phyloP scores from a whole-genome alignment of 1,140 invertebrate genomes.

The Drosophila gunungcola region DNA sequence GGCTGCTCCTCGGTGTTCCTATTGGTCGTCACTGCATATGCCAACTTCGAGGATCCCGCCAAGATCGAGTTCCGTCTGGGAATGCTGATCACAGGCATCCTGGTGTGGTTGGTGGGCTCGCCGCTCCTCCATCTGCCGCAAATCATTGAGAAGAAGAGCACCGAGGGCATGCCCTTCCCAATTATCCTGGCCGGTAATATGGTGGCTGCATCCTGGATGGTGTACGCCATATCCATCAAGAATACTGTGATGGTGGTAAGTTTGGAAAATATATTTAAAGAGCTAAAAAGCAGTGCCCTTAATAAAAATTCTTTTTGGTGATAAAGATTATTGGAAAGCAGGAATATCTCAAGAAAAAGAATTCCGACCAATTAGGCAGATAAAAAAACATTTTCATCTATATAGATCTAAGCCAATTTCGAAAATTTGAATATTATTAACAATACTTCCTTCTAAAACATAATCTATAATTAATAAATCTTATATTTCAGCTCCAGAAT shows the following conservation, averaged over 20 bases:
- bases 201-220: conserved; percentile 90
- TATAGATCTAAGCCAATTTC: no score
- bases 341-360: no score
- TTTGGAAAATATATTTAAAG: conserved; percentile 36
- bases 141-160: conserved; percentile 91
- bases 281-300: no score
- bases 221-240: conserved; percentile 92
- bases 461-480: neutral
- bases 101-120: conserved; percentile 89
- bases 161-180: conserved; percentile 92
- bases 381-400: no score
- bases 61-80: conserved; percentile 89
- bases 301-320: no score
- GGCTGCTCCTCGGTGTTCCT: conserved; percentile 86
- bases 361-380: no score
- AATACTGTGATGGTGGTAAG: conserved; percentile 92
- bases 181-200: conserved; percentile 91
- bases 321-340: no score
- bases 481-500: conserved; percentile 88
- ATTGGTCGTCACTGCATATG: conserved; percentile 87
- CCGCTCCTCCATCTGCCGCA: conserved; percentile 89
- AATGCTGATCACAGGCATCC: conserved; percentile 88
- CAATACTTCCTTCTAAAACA: no score
- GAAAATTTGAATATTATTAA: no score
- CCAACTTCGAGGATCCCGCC: conserved; percentile 87